Conservation (phyloP, 2,888 invertebrate genomes). For the Alsophila aescularia region DNA sequence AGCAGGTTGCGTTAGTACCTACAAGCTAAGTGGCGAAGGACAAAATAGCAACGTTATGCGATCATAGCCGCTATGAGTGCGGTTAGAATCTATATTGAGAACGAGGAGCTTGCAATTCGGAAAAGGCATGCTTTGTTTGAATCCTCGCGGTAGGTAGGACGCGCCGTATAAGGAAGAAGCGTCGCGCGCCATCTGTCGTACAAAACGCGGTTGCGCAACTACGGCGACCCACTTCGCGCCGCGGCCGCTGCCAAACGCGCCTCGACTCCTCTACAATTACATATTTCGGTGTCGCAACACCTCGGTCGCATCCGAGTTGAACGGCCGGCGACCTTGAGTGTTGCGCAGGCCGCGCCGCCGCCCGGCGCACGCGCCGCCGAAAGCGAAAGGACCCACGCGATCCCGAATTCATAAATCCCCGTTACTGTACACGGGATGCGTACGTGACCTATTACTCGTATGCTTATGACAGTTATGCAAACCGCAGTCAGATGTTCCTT, state of each 20-base stretch:
- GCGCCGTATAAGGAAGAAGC: slow-evolving; percentile 75
- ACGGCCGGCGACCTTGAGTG: slow-evolving; percentile 82
- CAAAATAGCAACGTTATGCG: slow-evolving; percentile 43
- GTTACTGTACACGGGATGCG: slow-evolving; percentile 40
- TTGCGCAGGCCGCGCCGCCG: slow-evolving; percentile 63
- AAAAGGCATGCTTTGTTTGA: slow-evolving; percentile 50
- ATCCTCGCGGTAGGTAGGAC: slow-evolving; percentile 32
- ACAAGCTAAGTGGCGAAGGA: slow-evolving; percentile 21
- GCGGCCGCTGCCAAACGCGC: slow-evolving; percentile 81
- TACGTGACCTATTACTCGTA: slow-evolving; percentile 69
- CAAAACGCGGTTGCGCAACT: slow-evolving; percentile 73
- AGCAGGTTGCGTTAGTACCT: slow-evolving; percentile 15
- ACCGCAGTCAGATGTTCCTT: slow-evolving; percentile 55
- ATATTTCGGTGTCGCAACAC: slow-evolving; percentile 82
- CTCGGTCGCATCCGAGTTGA: slow-evolving; percentile 84
- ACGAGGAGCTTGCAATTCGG: slow-evolving; percentile 34
- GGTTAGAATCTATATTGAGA: slow-evolving; percentile 45
- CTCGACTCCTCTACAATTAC: slow-evolving; percentile 82
- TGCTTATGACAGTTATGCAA: slow-evolving; percentile 41
- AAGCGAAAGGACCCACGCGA: slow-evolving; percentile 75
- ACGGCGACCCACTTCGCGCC: slow-evolving; percentile 75
- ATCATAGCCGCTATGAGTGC: slow-evolving; percentile 43
- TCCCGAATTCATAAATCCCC: slow-evolving; percentile 61
- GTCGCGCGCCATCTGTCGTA: slow-evolving; percentile 77
- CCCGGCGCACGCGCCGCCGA: slow-evolving; percentile 75